These are phyloP conservation scores for Sanderia malayensis DNA, from an alignment of 30 jellyfish, hydroid and myxozoan species.

Conservation along the genomic window DNA sequence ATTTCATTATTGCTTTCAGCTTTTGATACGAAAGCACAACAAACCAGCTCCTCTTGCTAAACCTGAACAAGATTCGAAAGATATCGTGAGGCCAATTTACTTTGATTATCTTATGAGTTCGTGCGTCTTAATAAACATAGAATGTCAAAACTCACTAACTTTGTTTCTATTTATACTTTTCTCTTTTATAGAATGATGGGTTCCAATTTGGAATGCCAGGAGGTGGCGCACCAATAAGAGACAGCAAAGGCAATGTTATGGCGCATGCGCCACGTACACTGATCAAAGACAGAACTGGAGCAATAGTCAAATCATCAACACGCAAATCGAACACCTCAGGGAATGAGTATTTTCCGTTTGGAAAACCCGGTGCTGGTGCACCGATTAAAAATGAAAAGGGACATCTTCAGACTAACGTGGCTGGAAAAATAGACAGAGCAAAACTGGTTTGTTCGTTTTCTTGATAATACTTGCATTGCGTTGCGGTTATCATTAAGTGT, in stretches of 20 bases:
- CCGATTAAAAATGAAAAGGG: constrained; percentile 77
- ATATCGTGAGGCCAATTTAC: too few relatives aligned
- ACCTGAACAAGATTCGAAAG: too few relatives aligned
- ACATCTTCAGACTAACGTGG: constrained; percentile 38
- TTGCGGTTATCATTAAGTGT: too few relatives aligned
- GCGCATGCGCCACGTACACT: constrained; percentile 68
- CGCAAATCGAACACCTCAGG: constrained; percentile 13
- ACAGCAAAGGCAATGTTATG: constrained; percentile 58
- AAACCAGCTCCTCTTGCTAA: too few relatives aligned
- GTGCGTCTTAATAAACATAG: too few relatives aligned
- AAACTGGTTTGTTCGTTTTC: constrained; percentile 45
- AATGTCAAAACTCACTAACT: too few relatives aligned
- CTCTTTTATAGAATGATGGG: constrained; percentile 59
- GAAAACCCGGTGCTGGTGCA: constrained; percentile 88
- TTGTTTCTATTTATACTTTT: too few relatives aligned
- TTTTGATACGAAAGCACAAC: too few relatives aligned
- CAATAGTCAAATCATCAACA: constrained; percentile 54
- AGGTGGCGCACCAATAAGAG: constrained; percentile 89
- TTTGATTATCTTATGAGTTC: too few relatives aligned
- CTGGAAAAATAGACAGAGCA: constrained; percentile 53
- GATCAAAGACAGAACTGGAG: constrained; percentile 70
- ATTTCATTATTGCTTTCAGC: too few relatives aligned
- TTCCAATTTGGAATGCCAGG: constrained; percentile 75
- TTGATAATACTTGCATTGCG: too few relatives aligned
- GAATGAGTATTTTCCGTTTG: constrained; percentile 44